Evolutionary conservation across 1,140 invertebrate genomes (phyloP).

Genomic region (Drosophila malerkotliana): DNA sequence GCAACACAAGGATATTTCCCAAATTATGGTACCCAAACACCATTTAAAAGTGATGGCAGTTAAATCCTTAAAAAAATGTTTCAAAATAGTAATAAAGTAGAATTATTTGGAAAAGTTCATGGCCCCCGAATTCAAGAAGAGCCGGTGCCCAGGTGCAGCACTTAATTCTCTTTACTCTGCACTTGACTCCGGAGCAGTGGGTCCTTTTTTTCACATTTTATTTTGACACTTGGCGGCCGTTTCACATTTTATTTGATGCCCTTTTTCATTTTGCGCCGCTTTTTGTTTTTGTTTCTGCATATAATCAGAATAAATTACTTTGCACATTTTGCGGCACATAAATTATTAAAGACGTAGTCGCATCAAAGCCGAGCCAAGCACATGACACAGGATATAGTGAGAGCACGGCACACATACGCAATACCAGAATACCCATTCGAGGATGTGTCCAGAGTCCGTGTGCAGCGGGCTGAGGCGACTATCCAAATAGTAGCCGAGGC

Average conservation of each 20-base stretch:
- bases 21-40: no score
- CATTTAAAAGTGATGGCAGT: no score
- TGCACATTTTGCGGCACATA: conserved; percentile 80
- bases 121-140: conserved; percentile 22
- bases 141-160: conserved; percentile 59
- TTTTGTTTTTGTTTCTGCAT: conserved; percentile 49
- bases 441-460: conserved; percentile 12
- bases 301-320: conserved; percentile 81
- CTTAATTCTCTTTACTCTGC: conserved; percentile 70
- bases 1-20: no score
- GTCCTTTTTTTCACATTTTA: conserved; percentile 14
- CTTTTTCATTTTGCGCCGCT: conserved; percentile 45
- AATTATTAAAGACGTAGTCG: conserved; percentile 66
- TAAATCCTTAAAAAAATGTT: no score
- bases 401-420: background rate
- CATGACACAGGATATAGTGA: conserved; percentile 7
- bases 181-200: conserved; percentile 53
- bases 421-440: background rate
- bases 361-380: conserved; percentile 30
- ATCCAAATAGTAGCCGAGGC: conserved; percentile 33
- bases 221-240: conserved; percentile 74
- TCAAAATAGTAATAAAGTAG: no score
- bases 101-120: no score
- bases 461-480: conserved; percentile 39
- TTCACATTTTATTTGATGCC: conserved; percentile 71